These are phyloP conservation scores for Penaeus monodon DNA, from an alignment of 2,888 invertebrate species.

Conservation along the genomic window DNA sequence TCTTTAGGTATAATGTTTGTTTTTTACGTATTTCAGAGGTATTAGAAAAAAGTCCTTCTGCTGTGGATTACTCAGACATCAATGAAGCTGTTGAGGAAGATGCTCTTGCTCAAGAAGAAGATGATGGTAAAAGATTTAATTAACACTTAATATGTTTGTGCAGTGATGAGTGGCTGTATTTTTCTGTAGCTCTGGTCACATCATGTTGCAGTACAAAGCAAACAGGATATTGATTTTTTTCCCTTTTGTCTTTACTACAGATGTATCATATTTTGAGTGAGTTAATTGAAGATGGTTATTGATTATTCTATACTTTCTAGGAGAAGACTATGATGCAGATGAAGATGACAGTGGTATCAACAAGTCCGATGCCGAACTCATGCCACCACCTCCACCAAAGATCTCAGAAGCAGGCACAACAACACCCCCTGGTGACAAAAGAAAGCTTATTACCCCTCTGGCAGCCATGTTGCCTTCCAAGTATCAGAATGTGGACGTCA, in stretches of 20 bases:
- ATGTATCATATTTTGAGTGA: too few relatives aligned
- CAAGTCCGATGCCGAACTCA: slow-evolving; percentile 80
- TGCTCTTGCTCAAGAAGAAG: slow-evolving; percentile 61
- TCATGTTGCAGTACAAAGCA: too few relatives aligned
- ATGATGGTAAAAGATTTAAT: slow-evolving; percentile 44
- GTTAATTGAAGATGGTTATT: too few relatives aligned
- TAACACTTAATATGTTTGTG: too few relatives aligned
- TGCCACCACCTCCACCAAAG: slow-evolving; percentile 82
- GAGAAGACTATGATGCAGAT: slow-evolving; percentile 74
- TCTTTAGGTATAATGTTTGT: too few relatives aligned
- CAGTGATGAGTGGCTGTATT: too few relatives aligned
- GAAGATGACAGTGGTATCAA: slow-evolving; percentile 62
- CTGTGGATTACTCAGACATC: slow-evolving; percentile 91
- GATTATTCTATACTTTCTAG: slow-evolving; percentile 48
- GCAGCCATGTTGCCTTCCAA: slow-evolving; percentile 98
- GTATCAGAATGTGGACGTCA: slow-evolving; percentile 92
- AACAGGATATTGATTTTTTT: too few relatives aligned
- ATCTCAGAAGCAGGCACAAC: slow-evolving; percentile 53
- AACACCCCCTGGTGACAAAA: slow-evolving; percentile 66
- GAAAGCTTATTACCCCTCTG: slow-evolving; percentile 87
- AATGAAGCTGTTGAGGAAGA: slow-evolving; percentile 94
- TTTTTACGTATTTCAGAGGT: slow-evolving; percentile 66
- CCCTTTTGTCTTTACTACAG: too few relatives aligned
- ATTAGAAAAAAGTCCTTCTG: slow-evolving; percentile 76
- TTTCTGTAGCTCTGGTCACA: too few relatives aligned